phyloP scores from a whole-genome alignment of 2,113 vertebrate genomes.

The Amphilophus citrinellus region DNA sequence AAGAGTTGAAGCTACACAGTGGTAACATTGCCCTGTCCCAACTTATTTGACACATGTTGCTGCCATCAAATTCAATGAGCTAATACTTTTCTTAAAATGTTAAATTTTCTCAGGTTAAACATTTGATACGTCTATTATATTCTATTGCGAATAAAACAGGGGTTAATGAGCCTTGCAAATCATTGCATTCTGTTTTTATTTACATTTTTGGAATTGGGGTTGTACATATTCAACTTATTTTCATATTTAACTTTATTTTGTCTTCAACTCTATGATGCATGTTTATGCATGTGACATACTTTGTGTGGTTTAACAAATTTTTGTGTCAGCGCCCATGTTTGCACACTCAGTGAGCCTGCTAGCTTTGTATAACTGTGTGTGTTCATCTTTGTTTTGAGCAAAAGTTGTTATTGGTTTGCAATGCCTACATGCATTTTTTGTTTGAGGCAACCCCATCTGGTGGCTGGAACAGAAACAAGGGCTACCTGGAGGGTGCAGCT shows the following conservation, averaged over 20 bases:
- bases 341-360: constrained; percentile 11
- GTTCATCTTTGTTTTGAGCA: background rate
- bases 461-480: constrained; percentile 2
- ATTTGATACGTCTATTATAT: background rate
- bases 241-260: background rate
- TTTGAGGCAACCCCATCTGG: constrained; percentile 8
- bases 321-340: constrained; percentile 20
- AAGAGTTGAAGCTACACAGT: too few relatives aligned
- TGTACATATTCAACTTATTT: background rate
- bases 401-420: background rate
- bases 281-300: background rate
- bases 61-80: background rate
- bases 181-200: background rate
- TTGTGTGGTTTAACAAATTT: constrained; percentile 8
- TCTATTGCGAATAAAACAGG: background rate
- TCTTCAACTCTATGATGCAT: background rate
- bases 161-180: background rate
- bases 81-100: background rate
- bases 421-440: background rate
- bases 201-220: background rate
- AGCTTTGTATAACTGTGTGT: background rate
- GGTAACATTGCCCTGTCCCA: too few relatives aligned
- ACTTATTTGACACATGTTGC: too few relatives aligned
- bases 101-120: background rate
- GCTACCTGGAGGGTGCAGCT: constrained; percentile 1